Evolutionary conservation across 1,140 invertebrate species (phyloP).

Genomic region (Ridgeia piscesae): DNA sequence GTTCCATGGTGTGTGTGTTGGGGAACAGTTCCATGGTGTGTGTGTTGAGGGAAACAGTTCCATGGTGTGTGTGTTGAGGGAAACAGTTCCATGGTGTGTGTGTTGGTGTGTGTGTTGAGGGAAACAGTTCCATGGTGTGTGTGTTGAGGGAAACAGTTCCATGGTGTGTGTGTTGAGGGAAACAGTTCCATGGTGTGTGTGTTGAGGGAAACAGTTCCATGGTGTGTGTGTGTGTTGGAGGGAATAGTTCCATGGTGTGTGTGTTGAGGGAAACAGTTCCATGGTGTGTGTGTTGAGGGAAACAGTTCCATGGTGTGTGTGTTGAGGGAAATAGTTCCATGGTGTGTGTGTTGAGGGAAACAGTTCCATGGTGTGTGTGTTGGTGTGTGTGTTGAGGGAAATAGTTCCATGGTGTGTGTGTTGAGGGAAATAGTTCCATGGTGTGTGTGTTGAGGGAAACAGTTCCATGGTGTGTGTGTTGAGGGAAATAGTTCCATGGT

Average conservation of each 20-base stretch:
- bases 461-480: too few species aligned
- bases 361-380: not conserved
- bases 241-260: too few species aligned
- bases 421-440: too few species aligned
- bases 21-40: not conserved
- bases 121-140: too few species aligned
- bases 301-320: not conserved
- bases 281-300: too few species aligned
- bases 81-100: conserved; percentile 27
- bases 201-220: conserved; percentile 24
- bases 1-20: not conserved
- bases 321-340: too few species aligned
- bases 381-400: too few species aligned
- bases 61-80: not conserved
- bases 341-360: too few species aligned
- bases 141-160: conserved; percentile 25
- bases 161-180: not conserved
- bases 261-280: not conserved
- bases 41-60: conserved; percentile 27
- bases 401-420: too few species aligned
- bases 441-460: too few species aligned
- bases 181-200: conserved; percentile 27
- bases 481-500: too few species aligned
- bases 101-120: too few species aligned
- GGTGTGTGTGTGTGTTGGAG: not conserved